Evolutionary conservation across 2,113 vertebrate genomes (phyloP).

Genomic region (Myodes glareolus): DNA sequence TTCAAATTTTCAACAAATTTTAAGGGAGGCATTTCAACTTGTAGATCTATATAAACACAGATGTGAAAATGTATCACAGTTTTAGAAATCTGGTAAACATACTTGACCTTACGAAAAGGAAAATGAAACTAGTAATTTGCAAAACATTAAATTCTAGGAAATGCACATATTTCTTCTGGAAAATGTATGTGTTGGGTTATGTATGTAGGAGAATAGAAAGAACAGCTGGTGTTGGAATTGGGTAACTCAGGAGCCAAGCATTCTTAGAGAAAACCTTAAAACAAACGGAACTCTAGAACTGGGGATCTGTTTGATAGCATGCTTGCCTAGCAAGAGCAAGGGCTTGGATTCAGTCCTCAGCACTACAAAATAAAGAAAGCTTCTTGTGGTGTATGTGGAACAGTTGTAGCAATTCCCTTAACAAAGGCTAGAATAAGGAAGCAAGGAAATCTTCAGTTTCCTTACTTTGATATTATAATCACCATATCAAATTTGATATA

Average conservation of each 20-base stretch:
- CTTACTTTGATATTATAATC: conserved; percentile 8
- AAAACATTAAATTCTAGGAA: conserved; percentile 46
- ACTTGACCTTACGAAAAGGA: conserved; percentile 57
- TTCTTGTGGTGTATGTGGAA: background rate
- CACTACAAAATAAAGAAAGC: background rate
- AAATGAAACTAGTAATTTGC: conserved; percentile 39
- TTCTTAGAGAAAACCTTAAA: background rate
- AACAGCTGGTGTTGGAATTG: background rate
- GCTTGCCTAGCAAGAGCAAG: background rate
- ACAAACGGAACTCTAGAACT: background rate
- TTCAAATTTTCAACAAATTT: conserved; percentile 35
- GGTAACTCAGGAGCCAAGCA: background rate
- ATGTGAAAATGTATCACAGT: conserved; percentile 46
- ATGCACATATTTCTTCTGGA: conserved; percentile 10
- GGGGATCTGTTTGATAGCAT: background rate
- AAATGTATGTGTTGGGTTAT: background rate
- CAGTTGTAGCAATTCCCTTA: background rate
- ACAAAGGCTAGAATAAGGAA: background rate
- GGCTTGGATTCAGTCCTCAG: background rate
- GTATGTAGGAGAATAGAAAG: background rate
- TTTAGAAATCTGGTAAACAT: conserved; percentile 47
- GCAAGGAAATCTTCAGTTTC: background rate
- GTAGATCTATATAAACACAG: conserved; percentile 55
- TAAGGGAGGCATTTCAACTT: conserved; percentile 40
- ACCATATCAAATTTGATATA: background rate